Percentiles rank a stretch among this genome's conserved stretches.
phyloP scores from a whole-genome alignment of 2,797 vertebrate genomes.

The Oreortyx pictus region DNA sequence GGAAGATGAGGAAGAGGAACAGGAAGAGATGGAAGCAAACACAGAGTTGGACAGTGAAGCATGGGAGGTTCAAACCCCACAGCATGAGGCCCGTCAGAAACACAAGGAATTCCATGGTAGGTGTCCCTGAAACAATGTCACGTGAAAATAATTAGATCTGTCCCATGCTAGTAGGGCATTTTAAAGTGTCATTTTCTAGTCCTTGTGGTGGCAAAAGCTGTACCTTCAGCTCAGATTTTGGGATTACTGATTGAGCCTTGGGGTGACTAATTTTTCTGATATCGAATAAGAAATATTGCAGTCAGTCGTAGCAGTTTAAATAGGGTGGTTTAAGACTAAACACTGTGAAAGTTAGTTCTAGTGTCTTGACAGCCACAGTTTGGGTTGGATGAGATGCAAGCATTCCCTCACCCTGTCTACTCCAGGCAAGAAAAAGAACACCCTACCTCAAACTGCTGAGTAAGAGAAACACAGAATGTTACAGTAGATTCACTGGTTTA shows the following conservation, averaged over 20 bases:
- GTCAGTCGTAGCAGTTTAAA: neutral
- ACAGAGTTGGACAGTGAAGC: conserved; percentile 8
- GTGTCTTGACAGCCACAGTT: neutral
- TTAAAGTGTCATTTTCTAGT: neutral
- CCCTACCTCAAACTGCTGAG: neutral
- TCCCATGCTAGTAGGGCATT: neutral
- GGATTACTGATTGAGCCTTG: neutral
- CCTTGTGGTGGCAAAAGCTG: neutral
- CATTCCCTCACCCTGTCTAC: neutral
- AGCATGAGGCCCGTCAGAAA: conserved; percentile 72
- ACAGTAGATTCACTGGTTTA: neutral
- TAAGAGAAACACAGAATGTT: neutral
- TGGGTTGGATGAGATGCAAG: neutral
- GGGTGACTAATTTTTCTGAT: neutral
- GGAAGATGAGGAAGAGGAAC: conserved; percentile 50
- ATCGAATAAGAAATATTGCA: too few relatives aligned
- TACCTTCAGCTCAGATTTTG: neutral
- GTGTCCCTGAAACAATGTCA: neutral
- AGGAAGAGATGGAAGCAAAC: conserved; percentile 13
- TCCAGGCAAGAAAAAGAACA: neutral
- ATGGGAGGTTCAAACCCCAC: conserved; percentile 53
- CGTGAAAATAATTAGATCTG: neutral
- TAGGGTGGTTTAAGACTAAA: neutral
- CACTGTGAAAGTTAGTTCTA: neutral
- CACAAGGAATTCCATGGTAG: conserved; percentile 86